Evolutionary conservation across 2,888 invertebrate genomes (phyloP).

Genomic region (Xestoiulus laeticollis): DNA sequence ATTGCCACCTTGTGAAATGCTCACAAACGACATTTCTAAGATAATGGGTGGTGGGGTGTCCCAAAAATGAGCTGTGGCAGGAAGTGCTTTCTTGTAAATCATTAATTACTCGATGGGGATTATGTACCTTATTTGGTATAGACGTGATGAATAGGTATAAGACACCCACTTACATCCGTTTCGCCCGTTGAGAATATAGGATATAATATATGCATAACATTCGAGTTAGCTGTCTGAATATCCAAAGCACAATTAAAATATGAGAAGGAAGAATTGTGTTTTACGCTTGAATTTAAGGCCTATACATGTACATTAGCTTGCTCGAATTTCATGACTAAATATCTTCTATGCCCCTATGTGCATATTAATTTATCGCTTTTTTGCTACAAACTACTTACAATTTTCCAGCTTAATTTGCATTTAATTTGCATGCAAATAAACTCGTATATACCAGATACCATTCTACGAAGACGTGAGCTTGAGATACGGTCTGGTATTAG

Average conservation of each 20-base stretch:
- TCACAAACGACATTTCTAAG: background rate
- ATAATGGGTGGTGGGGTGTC: background rate
- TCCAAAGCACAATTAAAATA: constrained; percentile 28
- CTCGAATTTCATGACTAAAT: constrained; percentile 6
- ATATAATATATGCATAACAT: background rate
- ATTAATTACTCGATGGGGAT: background rate
- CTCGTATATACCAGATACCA: background rate
- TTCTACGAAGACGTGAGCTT: background rate
- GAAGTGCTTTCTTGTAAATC: background rate
- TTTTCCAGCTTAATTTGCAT: constrained; percentile 31
- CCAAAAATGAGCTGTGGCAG: background rate
- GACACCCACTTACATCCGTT: background rate
- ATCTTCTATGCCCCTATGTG: background rate
- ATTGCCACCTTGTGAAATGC: constrained; percentile 33
- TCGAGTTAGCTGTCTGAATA: background rate
- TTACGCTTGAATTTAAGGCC: background rate
- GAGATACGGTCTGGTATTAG: background rate
- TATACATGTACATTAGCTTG: background rate
- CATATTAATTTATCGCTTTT: constrained; percentile 19
- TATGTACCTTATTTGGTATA: background rate
- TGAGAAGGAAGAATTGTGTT: background rate
- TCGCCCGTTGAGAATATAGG: background rate
- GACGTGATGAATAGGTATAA: background rate
- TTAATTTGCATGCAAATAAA: constrained; percentile 37
- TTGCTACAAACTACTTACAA: constrained; percentile 12